Conservation (phyloP, 1,140 invertebrate species). For the Colletes latitarsis region DNA sequence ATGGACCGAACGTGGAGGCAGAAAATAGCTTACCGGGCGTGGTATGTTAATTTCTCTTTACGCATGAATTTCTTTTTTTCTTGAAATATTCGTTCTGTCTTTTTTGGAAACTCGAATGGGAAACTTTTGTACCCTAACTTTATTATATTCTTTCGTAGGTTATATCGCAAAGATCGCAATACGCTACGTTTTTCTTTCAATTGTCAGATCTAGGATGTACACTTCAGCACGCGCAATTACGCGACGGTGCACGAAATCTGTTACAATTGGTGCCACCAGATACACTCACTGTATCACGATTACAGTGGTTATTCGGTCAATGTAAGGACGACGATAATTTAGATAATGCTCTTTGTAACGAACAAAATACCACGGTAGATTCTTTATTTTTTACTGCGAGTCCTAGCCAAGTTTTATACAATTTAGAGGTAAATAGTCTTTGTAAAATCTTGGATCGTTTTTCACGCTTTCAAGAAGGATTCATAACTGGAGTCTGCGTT, state of each 20-base stretch:
- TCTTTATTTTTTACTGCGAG: constrained; percentile 88
- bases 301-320: constrained; percentile 83
- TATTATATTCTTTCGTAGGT: constrained; percentile 80
- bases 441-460: neutral
- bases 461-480: neutral
- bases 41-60: constrained; percentile 82
- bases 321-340: constrained; percentile 71
- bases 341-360: constrained; percentile 74
- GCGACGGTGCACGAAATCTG: constrained; percentile 92
- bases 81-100: neutral
- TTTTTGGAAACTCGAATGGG: neutral
- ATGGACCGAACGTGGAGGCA: constrained; percentile 90
- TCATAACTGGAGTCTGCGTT: constrained; percentile 39
- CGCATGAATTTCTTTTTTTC: neutral
- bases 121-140: neutral
- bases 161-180: constrained; percentile 90
- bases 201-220: constrained; percentile 93
- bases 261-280: constrained; percentile 96
- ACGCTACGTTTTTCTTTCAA: constrained; percentile 94
- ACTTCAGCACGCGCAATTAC: constrained; percentile 88
- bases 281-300: constrained; percentile 86
- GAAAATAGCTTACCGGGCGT: constrained; percentile 96
- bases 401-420: constrained; percentile 90
- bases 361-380: constrained; percentile 84
- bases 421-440: constrained; percentile 82